Evolutionary conservation across 2,113 vertebrate genomes (phyloP).

Genomic region (Xiphophorus hellerii): DNA sequence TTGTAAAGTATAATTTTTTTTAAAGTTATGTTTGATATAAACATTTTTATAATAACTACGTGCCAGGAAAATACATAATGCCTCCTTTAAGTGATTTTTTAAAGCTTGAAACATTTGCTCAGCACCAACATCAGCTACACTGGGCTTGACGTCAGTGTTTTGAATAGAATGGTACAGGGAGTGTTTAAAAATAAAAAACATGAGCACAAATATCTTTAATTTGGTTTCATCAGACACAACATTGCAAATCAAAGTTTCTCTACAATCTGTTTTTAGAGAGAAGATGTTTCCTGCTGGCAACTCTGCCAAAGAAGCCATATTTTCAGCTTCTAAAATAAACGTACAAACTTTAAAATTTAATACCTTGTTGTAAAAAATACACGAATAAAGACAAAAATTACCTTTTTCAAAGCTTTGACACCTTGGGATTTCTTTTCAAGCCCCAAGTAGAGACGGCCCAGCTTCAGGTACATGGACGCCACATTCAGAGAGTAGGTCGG

Average conservation of each 20-base stretch:
- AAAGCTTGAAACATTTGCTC: too few relatives aligned
- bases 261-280: background rate
- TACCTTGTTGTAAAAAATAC: background rate
- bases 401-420: conserved; percentile 90
- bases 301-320: background rate
- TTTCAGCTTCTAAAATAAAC: background rate
- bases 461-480: conserved; percentile 97
- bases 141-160: too few relatives aligned
- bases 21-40: too few relatives aligned
- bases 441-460: conserved; percentile 91
- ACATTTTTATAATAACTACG: too few relatives aligned
- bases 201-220: too few relatives aligned
- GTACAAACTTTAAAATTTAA: background rate
- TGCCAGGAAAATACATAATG: too few relatives aligned
- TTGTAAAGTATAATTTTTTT: too few relatives aligned
- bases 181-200: too few relatives aligned
- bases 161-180: too few relatives aligned
- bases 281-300: background rate
- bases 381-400: conserved; percentile 44
- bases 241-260: background rate
- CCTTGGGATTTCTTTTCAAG: conserved; percentile 88
- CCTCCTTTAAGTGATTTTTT: too few relatives aligned
- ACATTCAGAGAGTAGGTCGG: conserved; percentile 95
- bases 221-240: background rate
- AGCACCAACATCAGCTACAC: too few relatives aligned